Evolutionary conservation across 2,797 vertebrate genomes (phyloP), one percentile per base, ranked within the genome.

Genomic region (Rhadinocentrus ornatus): DNA sequence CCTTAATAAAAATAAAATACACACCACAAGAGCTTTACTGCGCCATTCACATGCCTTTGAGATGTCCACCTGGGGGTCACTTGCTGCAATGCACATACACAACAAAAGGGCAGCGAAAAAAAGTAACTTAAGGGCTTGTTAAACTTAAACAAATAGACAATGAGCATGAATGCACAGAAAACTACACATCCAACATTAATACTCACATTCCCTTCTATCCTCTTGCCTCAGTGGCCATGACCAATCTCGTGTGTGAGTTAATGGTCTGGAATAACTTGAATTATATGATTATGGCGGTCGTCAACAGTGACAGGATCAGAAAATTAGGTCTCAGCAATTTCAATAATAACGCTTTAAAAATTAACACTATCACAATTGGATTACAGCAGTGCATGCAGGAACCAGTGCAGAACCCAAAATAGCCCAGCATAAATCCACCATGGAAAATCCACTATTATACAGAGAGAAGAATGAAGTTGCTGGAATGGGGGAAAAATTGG

Each of bases 281-380:
- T 91, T 85, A 93, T 89, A 88, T 84, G 89, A 93, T 93, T 89
- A 89, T 69, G 70, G 84, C 54, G 44, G 88, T 72, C 75, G 69
- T 89, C 86, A 87, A 83, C 77, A 66, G 84, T 87, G 87, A 91
- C 86, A 83, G 81, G 84, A 91, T 89, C 83, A 76, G 80, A 90
- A 93, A 93, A 92, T 92, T 75, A 90, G 86, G 91, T 92, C 91
- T 91, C 89, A 91, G 91, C 85, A 83, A 91, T 94, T 94, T 93
- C 90, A 92, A 92, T 92, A 93, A 94, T 93, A 91, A 90, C 90
- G 89, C 80, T 91, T 93, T 91, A 89, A 90, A 92, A 93, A 93
- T 93, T 87, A 92, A 93, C 85, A 77, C 90, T 90, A 89, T 90
- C 87, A 91, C 89, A 93, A 93, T 93, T 91, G 91, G 90, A 92